Evolutionary conservation across 2,113 vertebrate genomes (phyloP).

Genomic region (Bubo blakistoni): DNA sequence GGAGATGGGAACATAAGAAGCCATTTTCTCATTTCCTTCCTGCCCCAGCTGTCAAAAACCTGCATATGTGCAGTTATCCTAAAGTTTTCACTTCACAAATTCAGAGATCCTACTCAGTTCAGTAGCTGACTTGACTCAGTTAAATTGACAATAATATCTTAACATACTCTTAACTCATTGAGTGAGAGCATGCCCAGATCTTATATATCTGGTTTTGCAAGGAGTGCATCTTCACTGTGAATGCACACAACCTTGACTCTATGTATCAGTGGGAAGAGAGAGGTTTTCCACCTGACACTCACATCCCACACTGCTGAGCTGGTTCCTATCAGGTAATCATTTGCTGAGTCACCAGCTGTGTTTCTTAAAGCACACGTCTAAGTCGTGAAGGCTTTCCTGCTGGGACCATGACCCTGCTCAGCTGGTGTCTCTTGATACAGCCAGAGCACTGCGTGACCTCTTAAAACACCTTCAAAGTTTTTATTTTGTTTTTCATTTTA

Average conservation of each 20-base stretch:
- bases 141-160: neutral
- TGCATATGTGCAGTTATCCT: neutral
- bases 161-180: neutral
- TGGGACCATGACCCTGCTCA: neutral
- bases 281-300: neutral
- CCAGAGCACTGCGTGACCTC: neutral
- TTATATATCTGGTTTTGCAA: neutral
- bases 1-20: neutral
- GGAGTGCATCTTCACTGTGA: neutral
- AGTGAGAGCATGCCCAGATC: neutral
- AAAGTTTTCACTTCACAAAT: neutral
- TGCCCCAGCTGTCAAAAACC: neutral
- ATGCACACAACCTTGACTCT: neutral
- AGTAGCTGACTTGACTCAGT: neutral
- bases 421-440: neutral
- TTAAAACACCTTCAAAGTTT: neutral
- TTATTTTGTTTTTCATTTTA: neutral
- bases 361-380: neutral
- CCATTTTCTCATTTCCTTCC: neutral
- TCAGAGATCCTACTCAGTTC: neutral
- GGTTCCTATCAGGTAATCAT: neutral
- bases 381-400: neutral
- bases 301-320: neutral
- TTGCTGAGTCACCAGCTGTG: neutral
- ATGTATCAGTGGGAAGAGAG: neutral